Evolutionary conservation across 2,888 invertebrate species (phyloP).

Genomic region (Tipula unca): DNA sequence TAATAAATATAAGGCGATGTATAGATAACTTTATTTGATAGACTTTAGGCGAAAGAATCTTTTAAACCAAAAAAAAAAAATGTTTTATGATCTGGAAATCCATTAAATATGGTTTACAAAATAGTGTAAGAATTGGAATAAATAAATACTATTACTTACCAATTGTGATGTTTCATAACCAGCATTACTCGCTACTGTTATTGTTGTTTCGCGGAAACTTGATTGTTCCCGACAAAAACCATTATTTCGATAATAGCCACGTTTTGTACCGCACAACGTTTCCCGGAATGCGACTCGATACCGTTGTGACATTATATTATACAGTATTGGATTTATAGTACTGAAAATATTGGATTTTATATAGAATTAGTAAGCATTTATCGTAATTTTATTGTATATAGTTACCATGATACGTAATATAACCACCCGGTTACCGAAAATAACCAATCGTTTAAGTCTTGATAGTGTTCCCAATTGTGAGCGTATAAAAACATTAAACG

Average conservation of each 20-base stretch:
- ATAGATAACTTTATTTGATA: not conserved
- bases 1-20: not conserved
- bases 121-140: not conserved
- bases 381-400: not conserved
- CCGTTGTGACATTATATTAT: constrained; percentile 71
- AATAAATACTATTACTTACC: constrained; percentile 25
- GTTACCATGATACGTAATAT: constrained; percentile 62
- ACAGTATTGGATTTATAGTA: constrained; percentile 80
- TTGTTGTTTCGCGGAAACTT: constrained; percentile 52
- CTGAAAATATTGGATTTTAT: no score
- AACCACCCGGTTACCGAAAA: constrained; percentile 71
- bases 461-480: constrained; percentile 50
- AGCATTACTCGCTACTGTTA: constrained; percentile 37
- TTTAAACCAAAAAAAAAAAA: not conserved
- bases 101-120: not conserved
- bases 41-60: not conserved
- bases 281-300: constrained; percentile 72
- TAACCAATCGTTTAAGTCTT: constrained; percentile 65
- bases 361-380: no score
- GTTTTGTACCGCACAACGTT: constrained; percentile 56
- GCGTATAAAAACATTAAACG: constrained; percentile 75
- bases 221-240: constrained; percentile 51
- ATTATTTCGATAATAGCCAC: constrained; percentile 40
- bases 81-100: not conserved
- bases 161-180: constrained; percentile 28